Evolutionary conservation across 2,888 invertebrate genomes (phyloP), one percentile per base, ranked within the genome.

Genomic region (Alentia gelatinosa): DNA sequence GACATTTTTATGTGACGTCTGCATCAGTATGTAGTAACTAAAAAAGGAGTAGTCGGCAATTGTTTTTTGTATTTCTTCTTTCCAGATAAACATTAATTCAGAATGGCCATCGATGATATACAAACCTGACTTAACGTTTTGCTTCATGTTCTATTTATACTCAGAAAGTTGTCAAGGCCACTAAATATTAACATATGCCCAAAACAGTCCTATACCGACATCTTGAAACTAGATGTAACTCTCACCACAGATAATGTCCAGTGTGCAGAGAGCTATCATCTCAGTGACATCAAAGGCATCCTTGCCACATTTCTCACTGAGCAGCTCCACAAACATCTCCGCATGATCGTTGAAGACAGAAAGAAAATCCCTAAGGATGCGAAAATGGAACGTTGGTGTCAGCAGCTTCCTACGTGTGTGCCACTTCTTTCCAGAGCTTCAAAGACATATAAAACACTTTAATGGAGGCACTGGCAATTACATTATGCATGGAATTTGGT

Each of bases 321-420:
- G 95, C 93, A 97, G 97, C 0, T 97, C 95, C 0, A 97, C 95
- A 90, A 98, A 96, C 30, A 97, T 96, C 75, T 96, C 95, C 33
- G 97, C 96, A 92, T 97, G 97, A 90, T 97, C 97, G 93, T 97
- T 97, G 94, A 98, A 98, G 0, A 97, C 97, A 7, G 97, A 97
- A 5, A 97, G 95, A 95, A 98, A 98, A 93, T 97, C 97, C 94
- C 98, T 97, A 90, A 98, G 95, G 91, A 98, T 98, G 94, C 97
- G 97, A 94, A 98, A 98, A 95, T 98, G 98, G 95, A 98, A 98
- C 0, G 98, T 97, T 0, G 98, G 98, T 0, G 98, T 98, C 86
- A 98, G 96, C 92, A 98, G 97, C 95, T 97, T 98, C 37, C 98
- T 97, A 92, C 97, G 97, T 0, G 95, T 96, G 93, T 97, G 97